These are phyloP conservation scores for Macropis europaea DNA, from an alignment of 2,888 invertebrate species.

Conservation along the genomic window DNA sequence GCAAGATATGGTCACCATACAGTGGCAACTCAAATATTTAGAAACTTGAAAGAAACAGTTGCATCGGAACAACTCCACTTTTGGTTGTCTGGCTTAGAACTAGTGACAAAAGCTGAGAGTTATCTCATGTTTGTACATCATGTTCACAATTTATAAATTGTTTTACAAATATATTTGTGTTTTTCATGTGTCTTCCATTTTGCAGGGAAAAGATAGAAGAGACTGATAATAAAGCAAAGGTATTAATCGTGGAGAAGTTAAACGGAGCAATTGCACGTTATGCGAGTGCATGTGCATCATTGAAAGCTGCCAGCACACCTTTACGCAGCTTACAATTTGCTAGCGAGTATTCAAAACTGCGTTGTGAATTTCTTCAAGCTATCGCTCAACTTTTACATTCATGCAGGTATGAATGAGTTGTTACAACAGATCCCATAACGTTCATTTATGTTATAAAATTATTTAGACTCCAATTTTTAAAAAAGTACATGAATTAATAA, in stretches of 20 bases:
- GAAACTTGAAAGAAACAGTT: conserved; percentile 84
- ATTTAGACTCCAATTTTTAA: too few relatives aligned
- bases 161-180: not conserved
- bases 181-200: not conserved
- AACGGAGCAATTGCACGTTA: conserved; percentile 76
- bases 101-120: conserved; percentile 88
- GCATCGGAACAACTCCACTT: conserved; percentile 94
- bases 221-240: conserved; percentile 60
- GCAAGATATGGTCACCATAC: conserved; percentile 91
- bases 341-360: conserved; percentile 87
- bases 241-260: conserved; percentile 72
- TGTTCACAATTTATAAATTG: not conserved
- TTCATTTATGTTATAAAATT: not conserved
- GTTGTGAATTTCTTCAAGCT: conserved; percentile 88
- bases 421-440: too few relatives aligned
- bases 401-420: conserved; percentile 82
- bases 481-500: not conserved
- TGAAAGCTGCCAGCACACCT: conserved; percentile 86
- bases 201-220: conserved; percentile 65
- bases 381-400: conserved; percentile 85
- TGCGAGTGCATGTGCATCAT: conserved; percentile 76
- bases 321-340: conserved; percentile 86
- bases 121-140: conserved; percentile 81
- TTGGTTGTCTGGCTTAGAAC: conserved; percentile 91
- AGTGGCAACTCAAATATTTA: conserved; percentile 85